Evolutionary conservation across 2,888 invertebrate genomes (phyloP).

Genomic region (Callyntrura guangdongensis): DNA sequence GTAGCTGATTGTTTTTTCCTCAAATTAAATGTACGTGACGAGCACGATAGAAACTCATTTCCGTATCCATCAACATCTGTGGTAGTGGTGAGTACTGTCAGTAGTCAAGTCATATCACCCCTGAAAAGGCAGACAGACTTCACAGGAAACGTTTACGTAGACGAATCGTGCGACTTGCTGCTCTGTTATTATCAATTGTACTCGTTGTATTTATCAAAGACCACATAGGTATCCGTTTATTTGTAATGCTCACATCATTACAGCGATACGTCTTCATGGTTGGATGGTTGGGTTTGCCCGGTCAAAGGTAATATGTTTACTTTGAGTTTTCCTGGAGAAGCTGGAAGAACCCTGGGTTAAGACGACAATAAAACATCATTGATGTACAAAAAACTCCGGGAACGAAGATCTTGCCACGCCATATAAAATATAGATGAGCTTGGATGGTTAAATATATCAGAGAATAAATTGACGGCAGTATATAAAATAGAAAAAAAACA

Average conservation of each 20-base stretch:
- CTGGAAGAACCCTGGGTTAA: conserved; percentile 32
- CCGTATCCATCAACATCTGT: conserved; percentile 7
- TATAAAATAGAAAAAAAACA: conserved; percentile 7
- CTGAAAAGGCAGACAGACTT: neutral
- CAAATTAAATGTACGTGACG: conserved; percentile 44
- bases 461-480: conserved; percentile 11
- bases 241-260: conserved; percentile 17
- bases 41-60: conserved; percentile 15
- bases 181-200: neutral
- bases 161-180: neutral
- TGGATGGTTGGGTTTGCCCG: conserved; percentile 33
- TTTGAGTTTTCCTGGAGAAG: conserved; percentile 23
- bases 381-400: conserved; percentile 8
- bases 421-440: conserved; percentile 37
- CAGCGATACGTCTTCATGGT: neutral
- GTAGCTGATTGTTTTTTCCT: conserved; percentile 19
- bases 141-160: neutral
- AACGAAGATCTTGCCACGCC: conserved; percentile 11
- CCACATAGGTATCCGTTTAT: neutral
- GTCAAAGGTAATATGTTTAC: conserved; percentile 68
- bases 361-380: conserved; percentile 38
- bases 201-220: neutral
- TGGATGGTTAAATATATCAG: conserved; percentile 48
- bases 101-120: neutral
- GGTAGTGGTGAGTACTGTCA: no score